Evolutionary conservation across 2,888 invertebrate species (phyloP).

Genomic region (Eupeodes luniger): DNA sequence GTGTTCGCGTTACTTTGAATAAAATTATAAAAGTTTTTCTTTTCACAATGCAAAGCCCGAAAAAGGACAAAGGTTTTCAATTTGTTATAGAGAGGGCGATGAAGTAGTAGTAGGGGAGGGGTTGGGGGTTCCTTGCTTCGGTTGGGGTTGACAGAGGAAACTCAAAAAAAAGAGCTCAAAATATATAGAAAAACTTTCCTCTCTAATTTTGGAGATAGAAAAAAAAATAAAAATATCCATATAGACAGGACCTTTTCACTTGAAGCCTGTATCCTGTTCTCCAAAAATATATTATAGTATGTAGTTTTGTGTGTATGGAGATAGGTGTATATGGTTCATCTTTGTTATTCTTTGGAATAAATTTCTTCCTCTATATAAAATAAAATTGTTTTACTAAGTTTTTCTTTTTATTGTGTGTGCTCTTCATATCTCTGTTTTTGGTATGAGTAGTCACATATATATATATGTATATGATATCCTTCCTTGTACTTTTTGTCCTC

Average conservation of each 20-base stretch:
- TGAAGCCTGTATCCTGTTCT: constrained; percentile 43
- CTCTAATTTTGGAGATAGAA: constrained; percentile 62
- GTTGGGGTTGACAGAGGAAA: not conserved
- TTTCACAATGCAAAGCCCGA: constrained; percentile 57
- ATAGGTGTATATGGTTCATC: constrained; percentile 35
- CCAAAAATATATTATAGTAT: not conserved
- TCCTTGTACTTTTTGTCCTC: constrained; percentile 3
- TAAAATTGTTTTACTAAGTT: constrained; percentile 49
- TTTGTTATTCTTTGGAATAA: constrained; percentile 57
- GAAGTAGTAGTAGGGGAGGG: not conserved
- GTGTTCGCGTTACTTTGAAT: constrained; percentile 75
- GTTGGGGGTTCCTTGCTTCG: not conserved
- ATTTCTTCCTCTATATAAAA: constrained; percentile 40
- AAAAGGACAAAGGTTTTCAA: constrained; percentile 75
- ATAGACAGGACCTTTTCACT: constrained; percentile 43
- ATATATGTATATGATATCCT: not conserved
- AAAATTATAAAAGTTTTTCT: constrained; percentile 76
- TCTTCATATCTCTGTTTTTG: not conserved
- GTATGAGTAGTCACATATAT: no score
- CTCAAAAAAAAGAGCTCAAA: constrained; percentile 37
- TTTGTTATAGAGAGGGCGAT: constrained; percentile 50
- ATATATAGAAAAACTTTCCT: constrained; percentile 66
- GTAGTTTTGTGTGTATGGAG: no score
- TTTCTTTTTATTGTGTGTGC: constrained; percentile 25
- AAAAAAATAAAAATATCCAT: constrained; percentile 21